Evolutionary conservation across 2,888 invertebrate species (phyloP).

Genomic region (Apotomis betuletana): DNA sequence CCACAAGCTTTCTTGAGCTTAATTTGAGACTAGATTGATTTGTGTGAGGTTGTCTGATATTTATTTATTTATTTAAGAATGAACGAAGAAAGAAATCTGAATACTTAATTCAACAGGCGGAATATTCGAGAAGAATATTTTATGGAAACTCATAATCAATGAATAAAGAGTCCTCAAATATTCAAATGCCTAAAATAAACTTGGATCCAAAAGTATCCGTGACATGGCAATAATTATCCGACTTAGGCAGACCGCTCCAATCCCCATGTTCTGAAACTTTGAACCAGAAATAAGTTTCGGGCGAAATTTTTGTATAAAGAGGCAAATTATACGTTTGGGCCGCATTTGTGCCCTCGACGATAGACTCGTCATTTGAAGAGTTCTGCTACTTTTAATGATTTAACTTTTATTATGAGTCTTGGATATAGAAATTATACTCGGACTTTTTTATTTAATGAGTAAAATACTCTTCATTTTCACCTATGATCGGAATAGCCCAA

Average conservation of each 20-base stretch:
- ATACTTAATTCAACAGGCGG: not conserved
- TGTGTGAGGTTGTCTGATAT: too few species aligned
- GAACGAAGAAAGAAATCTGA: too few species aligned
- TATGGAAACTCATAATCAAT: constrained; percentile 1
- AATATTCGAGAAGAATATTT: not conserved
- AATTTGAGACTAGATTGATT: too few species aligned
- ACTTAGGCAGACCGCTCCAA: constrained; percentile 15
- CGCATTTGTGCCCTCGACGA: not conserved
- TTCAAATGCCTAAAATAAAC: constrained; percentile 22
- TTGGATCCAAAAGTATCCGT: constrained; percentile 14
- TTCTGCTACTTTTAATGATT: constrained; percentile 6
- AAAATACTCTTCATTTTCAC: too few species aligned
- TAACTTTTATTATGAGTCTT: not conserved
- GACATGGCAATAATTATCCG: constrained; percentile 25
- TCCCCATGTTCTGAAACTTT: constrained; percentile 10
- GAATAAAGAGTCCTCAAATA: constrained; percentile 8
- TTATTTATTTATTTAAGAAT: too few species aligned
- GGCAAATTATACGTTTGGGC: constrained; percentile 11
- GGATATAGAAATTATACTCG: not conserved
- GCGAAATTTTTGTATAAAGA: constrained; percentile 25
- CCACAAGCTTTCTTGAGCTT: too few species aligned
- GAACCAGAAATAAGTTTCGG: constrained; percentile 23
- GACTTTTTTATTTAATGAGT: too few species aligned
- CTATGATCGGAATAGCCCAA: too few species aligned
- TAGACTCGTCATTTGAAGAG: constrained; percentile 14